Evolutionary conservation across 2,113 vertebrate genomes (phyloP).

Genomic region (Atractosteus spatula): DNA sequence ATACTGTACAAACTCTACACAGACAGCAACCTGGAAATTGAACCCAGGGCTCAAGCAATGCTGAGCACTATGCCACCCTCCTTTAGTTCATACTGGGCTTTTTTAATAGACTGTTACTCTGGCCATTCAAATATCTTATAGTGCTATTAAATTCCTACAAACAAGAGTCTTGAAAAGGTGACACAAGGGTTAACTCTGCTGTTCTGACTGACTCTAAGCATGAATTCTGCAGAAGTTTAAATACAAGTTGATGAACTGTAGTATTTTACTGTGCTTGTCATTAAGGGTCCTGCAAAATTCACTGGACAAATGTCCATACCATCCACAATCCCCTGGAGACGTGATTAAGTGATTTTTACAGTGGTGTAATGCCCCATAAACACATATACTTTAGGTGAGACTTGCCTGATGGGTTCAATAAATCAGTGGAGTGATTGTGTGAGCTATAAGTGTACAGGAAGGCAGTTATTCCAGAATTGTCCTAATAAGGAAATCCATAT

Average conservation of each 20-base stretch:
- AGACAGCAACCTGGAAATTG: no score
- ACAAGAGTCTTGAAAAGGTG: no score
- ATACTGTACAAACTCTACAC: no score
- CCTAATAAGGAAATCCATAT: conserved; percentile 1
- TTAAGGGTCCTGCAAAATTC: not conserved
- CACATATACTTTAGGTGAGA: not conserved
- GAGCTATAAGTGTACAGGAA: not conserved
- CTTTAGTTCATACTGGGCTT: no score
- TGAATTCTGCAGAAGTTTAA: not conserved
- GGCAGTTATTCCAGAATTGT: not conserved
- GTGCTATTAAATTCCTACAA: no score
- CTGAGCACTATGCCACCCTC: no score
- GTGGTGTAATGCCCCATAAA: not conserved
- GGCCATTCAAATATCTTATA: no score
- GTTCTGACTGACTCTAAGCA: no score
- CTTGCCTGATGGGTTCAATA: not conserved
- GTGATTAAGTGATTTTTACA: not conserved
- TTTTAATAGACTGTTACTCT: no score
- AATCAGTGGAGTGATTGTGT: not conserved
- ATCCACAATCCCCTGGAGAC: not conserved
- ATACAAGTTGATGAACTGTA: not conserved
- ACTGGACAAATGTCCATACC: not conserved
- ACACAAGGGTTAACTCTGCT: no score
- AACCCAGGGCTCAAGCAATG: no score
- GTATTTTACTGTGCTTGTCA: not conserved